These are phyloP conservation scores for Oligia fasciuncula DNA, from an alignment of 2,888 invertebrate genomes.

Conservation along the genomic window DNA sequence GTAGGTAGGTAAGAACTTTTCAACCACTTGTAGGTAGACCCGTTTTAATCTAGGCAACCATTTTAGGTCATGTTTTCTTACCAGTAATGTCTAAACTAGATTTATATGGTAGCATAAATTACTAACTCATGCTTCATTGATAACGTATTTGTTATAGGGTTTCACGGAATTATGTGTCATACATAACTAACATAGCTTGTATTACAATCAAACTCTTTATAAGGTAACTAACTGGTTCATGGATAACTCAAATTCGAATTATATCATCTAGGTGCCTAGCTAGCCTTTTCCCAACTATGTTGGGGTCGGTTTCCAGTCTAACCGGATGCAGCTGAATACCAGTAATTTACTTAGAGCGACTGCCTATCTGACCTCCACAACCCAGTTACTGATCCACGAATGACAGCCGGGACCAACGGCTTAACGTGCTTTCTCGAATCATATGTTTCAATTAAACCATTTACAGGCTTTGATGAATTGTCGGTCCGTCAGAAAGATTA, in stretches of 20 bases:
- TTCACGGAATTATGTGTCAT: slow-evolving; percentile 31
- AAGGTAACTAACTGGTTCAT: slow-evolving; percentile 2
- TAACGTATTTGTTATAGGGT: background rate
- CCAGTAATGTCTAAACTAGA: background rate
- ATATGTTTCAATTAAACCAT: background rate
- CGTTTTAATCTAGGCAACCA: background rate
- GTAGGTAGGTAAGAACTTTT: background rate
- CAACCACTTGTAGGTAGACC: background rate
- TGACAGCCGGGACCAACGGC: no score
- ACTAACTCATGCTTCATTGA: slow-evolving; percentile 14
- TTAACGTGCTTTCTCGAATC: no score
- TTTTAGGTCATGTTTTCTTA: slow-evolving; percentile 13
- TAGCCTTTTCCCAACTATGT: no score
- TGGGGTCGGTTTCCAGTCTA: no score
- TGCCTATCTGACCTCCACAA: no score
- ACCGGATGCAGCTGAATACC: no score
- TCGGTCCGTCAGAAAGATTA: background rate
- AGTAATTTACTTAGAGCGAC: no score
- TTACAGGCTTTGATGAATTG: background rate
- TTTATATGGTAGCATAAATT: slow-evolving; percentile 17
- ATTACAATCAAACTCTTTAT: background rate
- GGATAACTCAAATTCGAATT: background rate
- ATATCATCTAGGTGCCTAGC: no score
- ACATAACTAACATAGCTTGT: background rate
- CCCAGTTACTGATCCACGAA: no score